Conservation (phyloP, 1,140 invertebrate species). For the Chionoecetes opilio region DNA sequence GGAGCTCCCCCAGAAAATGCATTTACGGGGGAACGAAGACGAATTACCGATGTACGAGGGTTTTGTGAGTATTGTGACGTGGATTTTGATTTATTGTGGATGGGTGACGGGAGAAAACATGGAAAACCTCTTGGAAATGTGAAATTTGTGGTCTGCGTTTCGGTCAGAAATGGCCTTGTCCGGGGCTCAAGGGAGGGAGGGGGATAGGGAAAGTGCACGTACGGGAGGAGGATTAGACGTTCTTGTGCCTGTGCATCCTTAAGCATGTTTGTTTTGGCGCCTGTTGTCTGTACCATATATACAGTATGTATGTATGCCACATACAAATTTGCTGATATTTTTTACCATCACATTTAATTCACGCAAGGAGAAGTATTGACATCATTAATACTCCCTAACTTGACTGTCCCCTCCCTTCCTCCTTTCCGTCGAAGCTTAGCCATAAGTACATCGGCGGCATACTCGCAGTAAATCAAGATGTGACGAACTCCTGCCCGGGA, state of each 20-base stretch:
- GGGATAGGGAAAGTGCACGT: neutral
- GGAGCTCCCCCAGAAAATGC: slow-evolving; percentile 68
- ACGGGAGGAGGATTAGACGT: neutral
- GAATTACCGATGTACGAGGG: slow-evolving; percentile 79
- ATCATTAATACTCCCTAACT: neutral
- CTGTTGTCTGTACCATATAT: neutral
- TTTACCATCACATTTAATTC: neutral
- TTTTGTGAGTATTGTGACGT: slow-evolving; percentile 79
- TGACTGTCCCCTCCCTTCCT: neutral
- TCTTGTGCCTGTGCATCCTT: neutral
- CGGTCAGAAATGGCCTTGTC: slow-evolving; percentile 66
- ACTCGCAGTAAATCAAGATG: slow-evolving; percentile 69
- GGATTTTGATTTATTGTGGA: slow-evolving; percentile 75
- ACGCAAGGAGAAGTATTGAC: neutral
- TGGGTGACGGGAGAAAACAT: slow-evolving; percentile 74
- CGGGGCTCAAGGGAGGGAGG: slow-evolving; percentile 31
- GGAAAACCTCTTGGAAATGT: slow-evolving; percentile 77
- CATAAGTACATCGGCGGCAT: slow-evolving; percentile 49
- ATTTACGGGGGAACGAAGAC: slow-evolving; percentile 78
- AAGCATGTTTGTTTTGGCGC: neutral
- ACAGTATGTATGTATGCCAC: neutral
- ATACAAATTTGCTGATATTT: neutral
- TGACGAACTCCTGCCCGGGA: slow-evolving; percentile 51
- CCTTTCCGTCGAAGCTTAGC: neutral
- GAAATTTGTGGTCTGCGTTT: slow-evolving; percentile 72